Evolutionary conservation across 2,113 vertebrate genomes (phyloP), one percentile per base, ranked within the genome.

Genomic region (Passer domesticus): DNA sequence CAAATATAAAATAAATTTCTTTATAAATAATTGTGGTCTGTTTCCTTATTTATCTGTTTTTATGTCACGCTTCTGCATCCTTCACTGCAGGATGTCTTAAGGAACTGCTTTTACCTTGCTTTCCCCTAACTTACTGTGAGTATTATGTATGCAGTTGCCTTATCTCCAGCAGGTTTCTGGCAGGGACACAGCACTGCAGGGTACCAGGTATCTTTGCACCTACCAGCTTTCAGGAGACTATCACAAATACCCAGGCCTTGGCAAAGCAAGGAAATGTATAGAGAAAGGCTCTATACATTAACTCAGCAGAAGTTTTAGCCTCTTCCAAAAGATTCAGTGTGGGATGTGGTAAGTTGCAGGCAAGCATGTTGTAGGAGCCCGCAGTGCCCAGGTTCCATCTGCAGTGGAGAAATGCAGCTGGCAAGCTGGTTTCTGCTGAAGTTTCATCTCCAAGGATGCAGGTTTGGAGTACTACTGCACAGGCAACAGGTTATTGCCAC

Each of bases 1-100:
- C 93, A 96, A 96, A 96, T 97, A 96, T 69, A 78, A 94, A 98
- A 98, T 98, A 98, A 98, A 97, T 94, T 94, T 94, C 96, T 98
- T 97, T 98, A 94, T 97, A 96, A 96, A 97, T 95, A 96, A n/a
- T 73, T 89, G 41, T 79, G 49, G 82, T 95, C 69, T 89, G 27
- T 68, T 84, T 95, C 64, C 41, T 91, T 77, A 70, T 49, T 74
- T 64, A 4, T 44, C 22, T 92, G 25, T 4, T 33, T 92, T 92
- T 88, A 12, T 41, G 37, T 50, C 35, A 76, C 10, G 5, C 80
- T 68, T 80, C 33, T 44, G 41, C 3, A 3, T 55, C 52, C 9
- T 27, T 87, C 35, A 10, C 37, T 72, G 49, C 66, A 25, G 62
- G 50, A 33, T 62, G 17, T 73, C 31, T 20, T 31, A 41, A 47